These are phyloP conservation scores for Pterostichus niger DNA, from an alignment of 2,888 invertebrate species.

Conservation along the genomic window DNA sequence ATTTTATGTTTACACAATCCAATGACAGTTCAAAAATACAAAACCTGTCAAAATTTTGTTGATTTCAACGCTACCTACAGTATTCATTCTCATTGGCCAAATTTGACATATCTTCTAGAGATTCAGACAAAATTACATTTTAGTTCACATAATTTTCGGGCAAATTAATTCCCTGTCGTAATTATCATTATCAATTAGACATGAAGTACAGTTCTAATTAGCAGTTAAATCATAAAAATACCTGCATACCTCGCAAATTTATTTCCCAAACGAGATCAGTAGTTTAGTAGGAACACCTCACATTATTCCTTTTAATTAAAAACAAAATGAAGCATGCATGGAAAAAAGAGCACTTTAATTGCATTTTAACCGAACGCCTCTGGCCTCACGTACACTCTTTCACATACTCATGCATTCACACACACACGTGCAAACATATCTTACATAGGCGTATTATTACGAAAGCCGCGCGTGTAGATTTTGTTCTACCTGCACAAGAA, in stretches of 20 bases:
- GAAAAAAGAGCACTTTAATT: constrained; percentile 11
- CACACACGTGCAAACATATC: constrained; percentile 3
- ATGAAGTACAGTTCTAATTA: too few relatives aligned
- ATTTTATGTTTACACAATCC: too few relatives aligned
- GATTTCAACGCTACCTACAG: too few relatives aligned
- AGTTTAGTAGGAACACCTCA: constrained; percentile 41
- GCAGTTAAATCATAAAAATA: background rate
- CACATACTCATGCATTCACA: background rate
- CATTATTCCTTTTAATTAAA: constrained; percentile 22
- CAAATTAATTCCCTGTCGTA: too few relatives aligned
- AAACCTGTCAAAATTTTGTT: too few relatives aligned
- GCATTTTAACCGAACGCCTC: constrained; percentile 12
- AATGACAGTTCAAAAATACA: too few relatives aligned
- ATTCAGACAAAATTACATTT: too few relatives aligned
- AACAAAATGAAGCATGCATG: constrained; percentile 13
- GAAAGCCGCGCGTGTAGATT: background rate
- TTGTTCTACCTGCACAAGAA: constrained; percentile 13
- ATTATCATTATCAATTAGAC: too few relatives aligned
- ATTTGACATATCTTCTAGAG: too few relatives aligned
- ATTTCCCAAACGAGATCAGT: constrained; percentile 17
- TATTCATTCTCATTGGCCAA: too few relatives aligned
- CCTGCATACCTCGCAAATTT: background rate
- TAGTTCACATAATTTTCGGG: too few relatives aligned
- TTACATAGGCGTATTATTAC: constrained; percentile 18
- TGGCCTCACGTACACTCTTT: background rate